These are phyloP conservation scores for Salvelinus sp. DNA, from an alignment of 2,113 vertebrate genomes.

Conservation along the genomic window DNA sequence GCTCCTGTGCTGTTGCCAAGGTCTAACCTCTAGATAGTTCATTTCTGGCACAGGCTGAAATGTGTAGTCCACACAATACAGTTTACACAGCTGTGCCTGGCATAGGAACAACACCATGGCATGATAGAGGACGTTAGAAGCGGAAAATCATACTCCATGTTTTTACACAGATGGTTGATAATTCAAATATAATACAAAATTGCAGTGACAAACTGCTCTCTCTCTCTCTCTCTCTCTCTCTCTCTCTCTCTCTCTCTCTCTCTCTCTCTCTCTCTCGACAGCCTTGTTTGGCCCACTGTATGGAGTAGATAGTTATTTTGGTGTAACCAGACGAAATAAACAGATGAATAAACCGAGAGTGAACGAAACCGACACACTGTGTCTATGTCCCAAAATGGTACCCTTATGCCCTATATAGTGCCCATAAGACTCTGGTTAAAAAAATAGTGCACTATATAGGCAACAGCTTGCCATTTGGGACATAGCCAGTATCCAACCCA, in stretches of 20 bases:
- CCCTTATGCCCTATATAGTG: not conserved
- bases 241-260: not conserved
- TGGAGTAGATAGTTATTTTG: not conserved
- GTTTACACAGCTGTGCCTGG: slow-evolving; percentile 23
- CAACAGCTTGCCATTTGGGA: too few relatives aligned
- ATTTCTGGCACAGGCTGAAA: not conserved
- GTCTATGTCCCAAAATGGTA: too few relatives aligned
- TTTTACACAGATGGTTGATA: not conserved
- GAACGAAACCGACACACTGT: not conserved
- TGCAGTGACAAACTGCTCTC: slow-evolving; percentile 31
- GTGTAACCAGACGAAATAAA: slow-evolving; percentile 4
- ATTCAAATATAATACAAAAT: slow-evolving; percentile 42
- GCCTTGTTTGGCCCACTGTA: slow-evolving; percentile 1
- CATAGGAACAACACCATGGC: not conserved
- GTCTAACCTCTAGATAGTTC: slow-evolving; percentile 17
- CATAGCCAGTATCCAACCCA: slow-evolving; percentile 18
- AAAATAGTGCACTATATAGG: too few relatives aligned
- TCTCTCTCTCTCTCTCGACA: not conserved
- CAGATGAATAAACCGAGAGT: not conserved
- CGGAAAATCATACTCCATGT: not conserved
- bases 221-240: not conserved
- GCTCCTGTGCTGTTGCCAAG: slow-evolving; percentile 17
- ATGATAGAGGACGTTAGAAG: not conserved
- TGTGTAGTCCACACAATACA: not conserved
- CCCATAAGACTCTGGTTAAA: too few relatives aligned